A percentile compares a stretch with the other conserved stretches of the same genome.
phyloP scores from a whole-genome alignment of 2,888 invertebrate species.

The Dermolepida albohirtum region DNA sequence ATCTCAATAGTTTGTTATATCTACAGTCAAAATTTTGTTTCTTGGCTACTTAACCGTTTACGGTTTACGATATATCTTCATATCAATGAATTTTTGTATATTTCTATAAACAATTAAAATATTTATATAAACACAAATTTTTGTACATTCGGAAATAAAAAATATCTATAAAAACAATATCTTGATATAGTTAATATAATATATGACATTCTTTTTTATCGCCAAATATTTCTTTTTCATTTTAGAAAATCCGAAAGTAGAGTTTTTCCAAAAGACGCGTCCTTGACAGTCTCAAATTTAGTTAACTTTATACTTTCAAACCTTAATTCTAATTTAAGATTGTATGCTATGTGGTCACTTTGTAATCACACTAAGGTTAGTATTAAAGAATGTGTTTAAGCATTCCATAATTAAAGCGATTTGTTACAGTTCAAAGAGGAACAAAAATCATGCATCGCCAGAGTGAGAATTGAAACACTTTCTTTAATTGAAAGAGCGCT shows the following conservation, averaged over 20 bases:
- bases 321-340: constrained; percentile 68
- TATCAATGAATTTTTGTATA: too few species aligned
- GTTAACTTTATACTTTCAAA: constrained; percentile 80
- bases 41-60: too few species aligned
- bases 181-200: too few species aligned
- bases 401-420: constrained; percentile 12
- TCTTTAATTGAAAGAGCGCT: constrained; percentile 68
- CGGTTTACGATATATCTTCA: too few species aligned
- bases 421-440: constrained; percentile 58
- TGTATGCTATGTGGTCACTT: constrained; percentile 69
- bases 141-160: too few species aligned
- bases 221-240: constrained; percentile 39
- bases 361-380: constrained; percentile 67
- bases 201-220: too few species aligned
- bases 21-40: too few species aligned
- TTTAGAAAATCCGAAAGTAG: constrained; percentile 78
- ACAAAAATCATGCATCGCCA: constrained; percentile 66
- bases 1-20: too few species aligned
- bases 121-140: too few species aligned
- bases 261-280: constrained; percentile 73
- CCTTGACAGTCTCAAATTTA: constrained; percentile 75
- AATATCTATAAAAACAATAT: too few species aligned
- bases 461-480: constrained; percentile 67
- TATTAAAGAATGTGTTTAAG: constrained; percentile 8
- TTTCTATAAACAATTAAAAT: too few species aligned